phyloP scores from a whole-genome alignment of 35 echinoderm and acorn worm genomes.

The Antedon bifida region DNA sequence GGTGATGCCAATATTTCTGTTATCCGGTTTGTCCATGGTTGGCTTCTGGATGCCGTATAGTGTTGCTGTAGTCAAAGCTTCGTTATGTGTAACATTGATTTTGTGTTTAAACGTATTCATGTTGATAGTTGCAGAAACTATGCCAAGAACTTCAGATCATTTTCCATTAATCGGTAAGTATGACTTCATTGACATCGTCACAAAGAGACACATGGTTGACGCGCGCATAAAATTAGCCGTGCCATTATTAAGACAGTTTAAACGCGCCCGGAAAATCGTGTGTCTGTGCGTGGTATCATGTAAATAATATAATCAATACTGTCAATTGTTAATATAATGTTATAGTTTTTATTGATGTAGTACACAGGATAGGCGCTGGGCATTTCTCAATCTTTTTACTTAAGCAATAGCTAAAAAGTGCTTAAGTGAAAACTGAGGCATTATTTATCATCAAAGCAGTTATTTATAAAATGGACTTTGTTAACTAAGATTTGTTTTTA shows the following conservation, averaged over 20 bases:
- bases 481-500: no score
- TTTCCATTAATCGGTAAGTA: constrained; percentile 90
- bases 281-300: neutral
- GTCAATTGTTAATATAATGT: no score
- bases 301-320: no score
- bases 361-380: no score
- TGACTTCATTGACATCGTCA: neutral
- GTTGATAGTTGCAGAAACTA: constrained; percentile 84
- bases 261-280: neutral
- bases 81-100: constrained; percentile 75
- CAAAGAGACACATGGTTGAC: neutral
- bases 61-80: constrained; percentile 92
- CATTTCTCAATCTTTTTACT: no score
- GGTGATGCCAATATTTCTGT: constrained; percentile 80
- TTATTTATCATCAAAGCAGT: no score
- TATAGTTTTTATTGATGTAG: no score
- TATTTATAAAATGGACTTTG: no score
- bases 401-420: no score
- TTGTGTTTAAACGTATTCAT: constrained; percentile 90
- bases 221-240: neutral
- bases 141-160: constrained; percentile 74
- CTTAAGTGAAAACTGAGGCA: no score
- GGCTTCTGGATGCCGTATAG: constrained; percentile 98
- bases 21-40: constrained; percentile 86
- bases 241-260: neutral